phyloP scores from a whole-genome alignment of 2,888 invertebrate species.

The Micropterix aruncella region DNA sequence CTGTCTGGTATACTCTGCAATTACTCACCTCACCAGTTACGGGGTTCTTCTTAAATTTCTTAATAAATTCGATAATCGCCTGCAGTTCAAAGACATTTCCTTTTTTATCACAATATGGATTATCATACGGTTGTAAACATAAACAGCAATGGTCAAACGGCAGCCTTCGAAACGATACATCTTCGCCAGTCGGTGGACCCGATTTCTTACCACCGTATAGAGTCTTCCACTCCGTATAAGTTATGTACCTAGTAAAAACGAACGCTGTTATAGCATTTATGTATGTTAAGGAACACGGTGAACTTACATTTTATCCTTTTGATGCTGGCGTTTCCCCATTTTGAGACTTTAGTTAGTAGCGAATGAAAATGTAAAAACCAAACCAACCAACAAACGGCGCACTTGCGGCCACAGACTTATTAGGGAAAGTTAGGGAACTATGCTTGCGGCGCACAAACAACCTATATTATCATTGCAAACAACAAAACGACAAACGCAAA shows the following conservation, averaged over 20 bases:
- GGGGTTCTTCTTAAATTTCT: constrained; percentile 87
- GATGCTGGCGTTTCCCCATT: constrained; percentile 90
- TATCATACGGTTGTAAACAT: constrained; percentile 81
- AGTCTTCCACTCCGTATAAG: constrained; percentile 81
- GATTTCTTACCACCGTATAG: constrained; percentile 78
- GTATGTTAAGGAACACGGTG: neutral
- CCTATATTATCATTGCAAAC: too few relatives aligned
- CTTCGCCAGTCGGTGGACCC: constrained; percentile 53
- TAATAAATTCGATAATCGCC: constrained; percentile 73
- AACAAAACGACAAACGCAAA: too few relatives aligned
- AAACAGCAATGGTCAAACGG: constrained; percentile 90
- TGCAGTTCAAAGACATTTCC: constrained; percentile 91
- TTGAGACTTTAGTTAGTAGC: too few relatives aligned
- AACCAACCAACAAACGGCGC: too few relatives aligned
- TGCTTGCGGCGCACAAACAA: too few relatives aligned
- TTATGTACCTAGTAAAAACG: constrained; percentile 51
- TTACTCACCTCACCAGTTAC: constrained; percentile 70
- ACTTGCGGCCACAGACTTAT: too few relatives aligned
- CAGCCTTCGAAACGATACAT: constrained; percentile 74
- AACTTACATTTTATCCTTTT: constrained; percentile 83
- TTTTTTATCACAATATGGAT: constrained; percentile 79
- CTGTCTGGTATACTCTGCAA: too few relatives aligned
- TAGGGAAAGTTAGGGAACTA: too few relatives aligned
- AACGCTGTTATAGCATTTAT: neutral
- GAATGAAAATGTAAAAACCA: too few relatives aligned